Evolutionary conservation across 2,113 vertebrate genomes (phyloP).

Genomic region (mouse (Mus musculus)): DNA sequence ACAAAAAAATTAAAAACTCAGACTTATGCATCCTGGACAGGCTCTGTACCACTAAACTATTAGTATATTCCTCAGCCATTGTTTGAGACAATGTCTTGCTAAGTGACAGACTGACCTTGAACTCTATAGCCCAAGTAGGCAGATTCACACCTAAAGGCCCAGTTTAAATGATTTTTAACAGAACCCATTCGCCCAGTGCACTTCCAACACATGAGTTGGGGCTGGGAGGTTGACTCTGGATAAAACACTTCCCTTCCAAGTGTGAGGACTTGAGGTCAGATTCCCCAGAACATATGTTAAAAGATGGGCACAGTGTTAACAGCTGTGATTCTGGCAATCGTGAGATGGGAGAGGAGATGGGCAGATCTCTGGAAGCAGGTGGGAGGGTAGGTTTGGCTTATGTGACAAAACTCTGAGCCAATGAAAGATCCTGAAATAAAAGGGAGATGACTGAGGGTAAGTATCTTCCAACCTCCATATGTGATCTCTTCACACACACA

Average conservation of each 20-base stretch:
- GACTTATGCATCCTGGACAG: neutral
- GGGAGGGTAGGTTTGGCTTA: too few relatives aligned
- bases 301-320: neutral
- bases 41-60: neutral
- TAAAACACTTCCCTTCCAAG: neutral
- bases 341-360: neutral
- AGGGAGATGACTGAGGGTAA: neutral
- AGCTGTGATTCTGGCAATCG: neutral
- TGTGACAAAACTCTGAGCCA: neutral
- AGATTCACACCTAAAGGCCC: neutral
- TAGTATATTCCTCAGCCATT: neutral
- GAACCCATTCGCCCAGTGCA: neutral
- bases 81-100: neutral
- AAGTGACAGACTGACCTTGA: neutral
- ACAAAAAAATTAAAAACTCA: neutral
- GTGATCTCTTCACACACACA: neutral
- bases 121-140: neutral
- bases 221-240: neutral
- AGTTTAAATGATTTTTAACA: slow-evolving; percentile 14
- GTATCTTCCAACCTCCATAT: neutral
- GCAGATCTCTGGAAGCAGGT: neutral
- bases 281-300: neutral
- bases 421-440: neutral
- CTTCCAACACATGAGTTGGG: neutral
- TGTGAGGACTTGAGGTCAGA: neutral